Evolutionary conservation across 2,888 invertebrate species (phyloP).

Genomic region (Diachrysia chrysitis): DNA sequence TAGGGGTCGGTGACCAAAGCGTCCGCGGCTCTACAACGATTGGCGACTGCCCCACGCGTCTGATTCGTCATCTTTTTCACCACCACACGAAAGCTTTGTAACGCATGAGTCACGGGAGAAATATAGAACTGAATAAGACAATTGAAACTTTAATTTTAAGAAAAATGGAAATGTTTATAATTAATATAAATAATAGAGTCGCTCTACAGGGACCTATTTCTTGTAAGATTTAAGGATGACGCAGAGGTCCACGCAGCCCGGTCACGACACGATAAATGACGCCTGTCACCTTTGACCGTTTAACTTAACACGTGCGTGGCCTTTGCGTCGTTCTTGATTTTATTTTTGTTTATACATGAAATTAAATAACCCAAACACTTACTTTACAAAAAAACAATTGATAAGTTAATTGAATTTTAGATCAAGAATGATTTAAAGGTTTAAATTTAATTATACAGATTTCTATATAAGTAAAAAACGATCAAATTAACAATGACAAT

Average conservation of each 20-base stretch:
- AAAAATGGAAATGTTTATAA: not conserved
- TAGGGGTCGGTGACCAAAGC: slow-evolving; percentile 85
- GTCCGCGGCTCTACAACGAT: slow-evolving; percentile 65
- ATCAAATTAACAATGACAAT: slow-evolving; percentile 36
- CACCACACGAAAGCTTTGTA: slow-evolving; percentile 67
- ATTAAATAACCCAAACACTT: not conserved
- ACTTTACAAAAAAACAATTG: not conserved
- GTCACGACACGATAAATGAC: slow-evolving; percentile 54
- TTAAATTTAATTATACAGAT: not conserved
- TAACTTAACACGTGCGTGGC: slow-evolving; percentile 51
- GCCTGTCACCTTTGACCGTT: slow-evolving; percentile 67
- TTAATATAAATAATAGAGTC: not conserved
- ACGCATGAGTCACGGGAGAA: slow-evolving; percentile 65
- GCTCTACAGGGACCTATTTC: slow-evolving; percentile 30
- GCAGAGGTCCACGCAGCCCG: slow-evolving; percentile 53
- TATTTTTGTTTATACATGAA: slow-evolving; percentile 5
- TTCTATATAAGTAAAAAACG: slow-evolving; percentile 9
- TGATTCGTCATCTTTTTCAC: slow-evolving; percentile 81
- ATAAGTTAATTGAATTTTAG: too few relatives aligned
- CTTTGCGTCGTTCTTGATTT: slow-evolving; percentile 20
- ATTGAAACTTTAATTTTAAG: not conserved
- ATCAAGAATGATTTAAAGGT: not conserved
- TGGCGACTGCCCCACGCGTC: slow-evolving; percentile 77
- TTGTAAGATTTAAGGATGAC: slow-evolving; percentile 41
- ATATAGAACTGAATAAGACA: slow-evolving; percentile 6